Evolutionary conservation across 2,797 vertebrate species (phyloP), one percentile per base, ranked within the genome.

Genomic region (Cygnus olor): DNA sequence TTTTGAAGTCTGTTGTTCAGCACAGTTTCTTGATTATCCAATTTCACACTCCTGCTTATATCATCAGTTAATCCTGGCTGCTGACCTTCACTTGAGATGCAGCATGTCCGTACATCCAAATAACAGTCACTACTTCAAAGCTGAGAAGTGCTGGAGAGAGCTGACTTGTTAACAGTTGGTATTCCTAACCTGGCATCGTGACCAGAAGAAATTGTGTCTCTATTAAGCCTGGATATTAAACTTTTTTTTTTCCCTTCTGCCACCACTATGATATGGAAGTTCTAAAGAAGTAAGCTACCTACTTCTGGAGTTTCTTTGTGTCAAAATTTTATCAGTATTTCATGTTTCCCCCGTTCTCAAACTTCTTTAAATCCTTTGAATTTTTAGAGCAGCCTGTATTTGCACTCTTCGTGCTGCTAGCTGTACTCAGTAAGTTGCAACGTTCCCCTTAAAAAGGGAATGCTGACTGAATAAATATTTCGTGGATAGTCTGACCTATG

Each of bases 51-150:
- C 12, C 82, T 90, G 72, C 90, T 94, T 93, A 69, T 76, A 10
- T 88, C 88, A 45, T 18, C 79, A 63, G 57, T 88, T 80, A 88
- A 90, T 92, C 76, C 83, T 77, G 70, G 78, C 93, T 91, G 79
- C 93, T 90, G 93, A 94, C 94, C 84, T 89, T 96, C 56, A 77
- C 80, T 91, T 61, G 38, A 91, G 91, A 58, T 61, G 21, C 60
- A 89, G 58, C 79, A 22, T 84, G 69, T 82, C 70, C 5, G 5
- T 89, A 66, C 57, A 40, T 80, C 57, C 78, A 88, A 14, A 76
- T 84, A 93, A 53, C 73, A 90, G 56, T 51, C 64, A 83, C 76
- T 70, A 28, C 69, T 86, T 68, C 69, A 63, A 7, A 80, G 63
- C 82, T 79, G 83, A 57, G 70, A 90, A 85, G 69, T n/a, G 66